These are phyloP conservation scores for Eutrigla gurnardus DNA, from an alignment of 2,797 vertebrate species.

Conservation along the genomic window DNA sequence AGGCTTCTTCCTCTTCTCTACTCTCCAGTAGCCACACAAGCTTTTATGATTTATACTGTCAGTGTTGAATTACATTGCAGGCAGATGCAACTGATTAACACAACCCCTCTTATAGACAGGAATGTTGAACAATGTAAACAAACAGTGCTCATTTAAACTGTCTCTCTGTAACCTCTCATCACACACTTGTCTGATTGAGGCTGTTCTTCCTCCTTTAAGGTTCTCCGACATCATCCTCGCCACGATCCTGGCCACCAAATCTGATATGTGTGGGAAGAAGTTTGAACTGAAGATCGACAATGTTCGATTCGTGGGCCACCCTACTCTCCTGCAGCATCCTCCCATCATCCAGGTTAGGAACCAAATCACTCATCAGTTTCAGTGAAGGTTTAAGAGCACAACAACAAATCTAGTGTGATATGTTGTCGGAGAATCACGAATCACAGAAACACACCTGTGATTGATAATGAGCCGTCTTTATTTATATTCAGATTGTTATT, in stretches of 20 bases:
- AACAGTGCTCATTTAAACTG: conserved; percentile 54
- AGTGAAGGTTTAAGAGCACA: not conserved
- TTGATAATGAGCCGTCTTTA: not conserved
- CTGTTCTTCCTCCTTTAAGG: conserved; percentile 73
- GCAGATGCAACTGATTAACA: conserved; percentile 62
- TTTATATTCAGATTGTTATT: not conserved
- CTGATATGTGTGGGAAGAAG: conserved; percentile 98
- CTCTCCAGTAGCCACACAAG: conserved; percentile 61
- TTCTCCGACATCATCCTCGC: conserved; percentile 98
- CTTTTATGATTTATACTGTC: conserved; percentile 42
- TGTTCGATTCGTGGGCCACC: conserved; percentile 97
- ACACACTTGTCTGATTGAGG: conserved; percentile 12
- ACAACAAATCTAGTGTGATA: not conserved
- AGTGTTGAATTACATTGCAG: conserved; percentile 50
- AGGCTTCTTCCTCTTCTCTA: conserved; percentile 60
- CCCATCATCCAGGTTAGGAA: conserved; percentile 89
- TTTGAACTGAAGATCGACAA: conserved; percentile 99
- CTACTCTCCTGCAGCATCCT: conserved; percentile 93
- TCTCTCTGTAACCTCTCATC: conserved; percentile 25
- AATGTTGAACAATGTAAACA: conserved; percentile 33
- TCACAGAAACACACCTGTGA: not conserved
- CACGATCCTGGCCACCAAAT: conserved; percentile 98
- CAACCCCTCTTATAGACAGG: conserved; percentile 52
- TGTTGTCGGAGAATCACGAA: not conserved
- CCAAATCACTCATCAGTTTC: not conserved